These are phyloP conservation scores for Pheosia gnoma DNA, from an alignment of 2,888 invertebrate species.

Conservation along the genomic window DNA sequence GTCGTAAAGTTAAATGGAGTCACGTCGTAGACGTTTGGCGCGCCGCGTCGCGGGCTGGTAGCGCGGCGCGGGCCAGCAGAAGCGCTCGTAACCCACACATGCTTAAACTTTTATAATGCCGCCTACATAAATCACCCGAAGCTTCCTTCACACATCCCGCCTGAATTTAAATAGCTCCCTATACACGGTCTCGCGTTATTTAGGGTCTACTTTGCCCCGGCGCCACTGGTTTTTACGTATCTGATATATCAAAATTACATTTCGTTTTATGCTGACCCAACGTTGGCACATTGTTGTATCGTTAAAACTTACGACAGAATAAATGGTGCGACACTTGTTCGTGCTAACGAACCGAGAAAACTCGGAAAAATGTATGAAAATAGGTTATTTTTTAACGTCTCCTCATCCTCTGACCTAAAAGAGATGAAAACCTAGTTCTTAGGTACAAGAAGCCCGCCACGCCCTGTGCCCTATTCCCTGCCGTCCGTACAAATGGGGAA, in stretches of 20 bases:
- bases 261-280: conserved; percentile 27
- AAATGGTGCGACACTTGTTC: conserved; percentile 31
- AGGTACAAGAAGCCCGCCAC: conserved; percentile 10
- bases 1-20: conserved; percentile 52
- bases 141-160: conserved; percentile 75
- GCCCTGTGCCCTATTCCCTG: conserved; percentile 1
- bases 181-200: conserved; percentile 70
- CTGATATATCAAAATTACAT: conserved; percentile 46
- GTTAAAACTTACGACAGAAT: conserved; percentile 32
- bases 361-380: conserved; percentile 24
- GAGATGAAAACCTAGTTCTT: conserved; percentile 27
- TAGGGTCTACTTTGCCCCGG: conserved; percentile 57
- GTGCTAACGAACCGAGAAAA: conserved; percentile 36
- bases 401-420: too few relatives aligned
- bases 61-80: conserved; percentile 27
- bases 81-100: conserved; percentile 54
- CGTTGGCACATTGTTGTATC: conserved; percentile 18
- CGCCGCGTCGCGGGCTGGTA: conserved; percentile 20
- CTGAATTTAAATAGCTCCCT: conserved; percentile 76
- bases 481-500: conserved; percentile 31
- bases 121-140: conserved; percentile 71
- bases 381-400: conserved; percentile 14
- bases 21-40: conserved; percentile 45
- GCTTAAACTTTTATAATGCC: conserved; percentile 77
- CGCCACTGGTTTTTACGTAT: conserved; percentile 50